Percentiles rank a stretch among this genome's conserved stretches.
These are phyloP conservation scores for Scelioninae gen. 2 DNA, from an alignment of 2,888 invertebrate species.

Conservation along the genomic window DNA sequence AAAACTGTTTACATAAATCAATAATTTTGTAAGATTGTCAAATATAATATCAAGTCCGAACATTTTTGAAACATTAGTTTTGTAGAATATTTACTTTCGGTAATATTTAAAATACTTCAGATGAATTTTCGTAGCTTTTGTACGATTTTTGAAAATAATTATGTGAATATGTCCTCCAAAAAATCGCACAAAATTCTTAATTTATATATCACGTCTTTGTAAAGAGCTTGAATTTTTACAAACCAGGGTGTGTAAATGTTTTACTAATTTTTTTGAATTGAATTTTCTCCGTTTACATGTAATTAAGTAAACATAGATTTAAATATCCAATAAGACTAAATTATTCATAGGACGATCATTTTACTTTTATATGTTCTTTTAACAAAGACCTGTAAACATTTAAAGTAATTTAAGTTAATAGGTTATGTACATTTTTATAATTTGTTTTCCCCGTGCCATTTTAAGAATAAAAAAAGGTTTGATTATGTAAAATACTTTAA, in stretches of 20 bases:
- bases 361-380: slow-evolving; percentile 5
- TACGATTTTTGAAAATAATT: slow-evolving; percentile 43
- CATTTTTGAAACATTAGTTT: slow-evolving; percentile 26
- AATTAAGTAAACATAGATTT: no score
- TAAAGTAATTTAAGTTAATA: background rate
- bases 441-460: slow-evolving; percentile 26
- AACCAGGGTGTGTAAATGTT: slow-evolving; percentile 10
- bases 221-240: slow-evolving; percentile 3
- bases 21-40: slow-evolving; percentile 30
- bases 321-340: slow-evolving; percentile 11
- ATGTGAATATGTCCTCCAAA: slow-evolving; percentile 45
- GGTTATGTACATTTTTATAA: background rate
- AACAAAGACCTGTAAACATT: background rate
- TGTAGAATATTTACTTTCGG: slow-evolving; percentile 34
- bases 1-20: slow-evolving; percentile 7
- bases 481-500: slow-evolving; percentile 20
- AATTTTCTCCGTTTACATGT: no score
- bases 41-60: slow-evolving; percentile 13
- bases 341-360: slow-evolving; percentile 8
- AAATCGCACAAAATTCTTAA: slow-evolving; percentile 39
- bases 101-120: slow-evolving; percentile 13
- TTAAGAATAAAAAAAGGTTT: slow-evolving; percentile 1
- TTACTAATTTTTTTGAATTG: no score
- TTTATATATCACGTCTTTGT: slow-evolving; percentile 15
- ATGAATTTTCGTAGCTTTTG: slow-evolving; percentile 41